Evolutionary conservation across 2,797 vertebrate genomes (phyloP), one percentile per base, ranked within the genome.

Genomic region (Clarias laeviceps): DNA sequence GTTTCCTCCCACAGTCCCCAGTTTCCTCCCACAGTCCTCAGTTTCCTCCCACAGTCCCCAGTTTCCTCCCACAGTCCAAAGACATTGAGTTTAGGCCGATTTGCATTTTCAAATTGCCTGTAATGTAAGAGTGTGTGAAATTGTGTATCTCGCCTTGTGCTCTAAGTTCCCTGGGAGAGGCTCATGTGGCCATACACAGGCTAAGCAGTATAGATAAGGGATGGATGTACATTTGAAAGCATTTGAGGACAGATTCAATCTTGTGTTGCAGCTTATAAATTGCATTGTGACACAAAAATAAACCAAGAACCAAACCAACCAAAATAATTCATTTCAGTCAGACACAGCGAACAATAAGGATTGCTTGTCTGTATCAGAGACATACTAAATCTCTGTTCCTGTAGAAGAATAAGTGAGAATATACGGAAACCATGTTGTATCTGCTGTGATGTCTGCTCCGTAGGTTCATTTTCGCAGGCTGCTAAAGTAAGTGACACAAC

Each of bases 341-440:
- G 40, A 72, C 22, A 1, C 1, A 5, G 9, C 14, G 27, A n/a
- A 54, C 72, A 74, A 17, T 76, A 29, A 76, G 27, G 15, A n/a
- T 32, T 78, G 56, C 29, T 59, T 32, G 32, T 79, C 57, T 40
- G 14, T n/a, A 40, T 62, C 76, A 79, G 22, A 79, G 76, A 37
- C 24, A 22, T 59, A 29, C 18, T 15, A 61, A 59, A 24, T 59
- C 29, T 61, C 54, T 2, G 11, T 61, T 40, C 24, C 57, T 62
- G 57, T 61, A 77, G 54, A 61, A 65, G 37, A 80, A 29, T 80
- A 24, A 62, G 45, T 24, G 12, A 50, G 17, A 45, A 15, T 50
- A 65, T 66, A 50, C 11, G n/a, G 8, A 29, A 50, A n/a, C 32
- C 56, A 61, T 78, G 54, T 61, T 61, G 29, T 62, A 80, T 8